Evolutionary conservation across 2,797 vertebrate genomes (phyloP).

Genomic region (Rhinogobio ventralis): DNA sequence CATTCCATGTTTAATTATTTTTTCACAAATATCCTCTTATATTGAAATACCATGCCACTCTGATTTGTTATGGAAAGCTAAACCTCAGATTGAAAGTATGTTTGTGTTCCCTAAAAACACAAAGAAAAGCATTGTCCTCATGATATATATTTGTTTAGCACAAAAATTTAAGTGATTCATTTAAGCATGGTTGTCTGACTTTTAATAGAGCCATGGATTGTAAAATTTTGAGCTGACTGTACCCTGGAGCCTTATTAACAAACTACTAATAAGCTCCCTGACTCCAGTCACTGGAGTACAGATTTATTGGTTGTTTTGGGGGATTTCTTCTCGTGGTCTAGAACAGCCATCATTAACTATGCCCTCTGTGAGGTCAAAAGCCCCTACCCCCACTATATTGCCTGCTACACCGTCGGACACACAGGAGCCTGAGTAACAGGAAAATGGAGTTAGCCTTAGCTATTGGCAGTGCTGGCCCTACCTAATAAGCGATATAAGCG

Average conservation of each 20-base stretch:
- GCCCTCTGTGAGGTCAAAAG: slow-evolving; percentile 31
- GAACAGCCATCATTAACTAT: slow-evolving; percentile 49
- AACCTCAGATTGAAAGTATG: neutral
- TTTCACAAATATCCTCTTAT: neutral
- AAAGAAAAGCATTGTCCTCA: slow-evolving; percentile 5
- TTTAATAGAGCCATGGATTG: slow-evolving; percentile 74
- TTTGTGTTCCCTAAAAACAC: neutral
- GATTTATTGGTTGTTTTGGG: slow-evolving; percentile 75
- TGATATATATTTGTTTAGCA: neutral
- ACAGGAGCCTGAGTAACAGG: slow-evolving; percentile 18
- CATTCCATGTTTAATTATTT: neutral
- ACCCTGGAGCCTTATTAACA: slow-evolving; percentile 70
- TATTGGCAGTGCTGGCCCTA: too few relatives aligned
- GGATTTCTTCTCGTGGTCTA: slow-evolving; percentile 63
- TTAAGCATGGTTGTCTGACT: slow-evolving; percentile 71
- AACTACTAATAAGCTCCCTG: slow-evolving; percentile 74
- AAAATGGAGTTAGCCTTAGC: slow-evolving; percentile 19
- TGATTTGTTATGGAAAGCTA: neutral
- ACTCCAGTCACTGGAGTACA: slow-evolving; percentile 64
- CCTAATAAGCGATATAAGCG: too few relatives aligned
- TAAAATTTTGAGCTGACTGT: slow-evolving; percentile 74
- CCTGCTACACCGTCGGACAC: neutral
- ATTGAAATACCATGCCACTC: neutral
- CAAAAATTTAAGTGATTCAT: slow-evolving; percentile 66
- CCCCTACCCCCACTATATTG: slow-evolving; percentile 22